Evolutionary conservation across 2,113 vertebrate genomes (phyloP).

Genomic region (Bettongia penicillata): DNA sequence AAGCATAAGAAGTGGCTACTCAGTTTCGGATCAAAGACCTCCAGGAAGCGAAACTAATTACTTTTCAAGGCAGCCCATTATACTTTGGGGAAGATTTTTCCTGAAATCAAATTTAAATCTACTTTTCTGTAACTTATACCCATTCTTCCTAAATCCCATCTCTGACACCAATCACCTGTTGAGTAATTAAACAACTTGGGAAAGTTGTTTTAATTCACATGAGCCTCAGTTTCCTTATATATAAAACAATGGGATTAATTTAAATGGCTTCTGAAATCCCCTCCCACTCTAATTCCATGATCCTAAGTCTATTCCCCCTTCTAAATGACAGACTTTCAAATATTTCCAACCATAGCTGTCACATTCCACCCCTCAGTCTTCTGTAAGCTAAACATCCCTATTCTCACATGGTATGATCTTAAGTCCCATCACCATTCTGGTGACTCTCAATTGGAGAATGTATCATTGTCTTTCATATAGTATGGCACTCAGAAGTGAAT

Average conservation of each 20-base stretch:
- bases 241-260: background rate
- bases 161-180: background rate
- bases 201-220: background rate
- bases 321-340: background rate
- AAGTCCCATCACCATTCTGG: background rate
- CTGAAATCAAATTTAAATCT: background rate
- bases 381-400: background rate
- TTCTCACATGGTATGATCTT: background rate
- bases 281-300: background rate
- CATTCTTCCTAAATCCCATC: background rate
- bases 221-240: background rate
- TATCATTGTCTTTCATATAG: background rate
- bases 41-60: background rate
- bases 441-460: background rate
- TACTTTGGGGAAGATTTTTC: background rate
- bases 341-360: background rate
- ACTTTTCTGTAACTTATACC: background rate
- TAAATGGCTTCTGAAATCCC: background rate
- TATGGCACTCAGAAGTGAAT: background rate
- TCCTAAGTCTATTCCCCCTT: background rate
- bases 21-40: background rate
- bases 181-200: background rate
- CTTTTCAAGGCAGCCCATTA: background rate
- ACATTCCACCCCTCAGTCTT: background rate
- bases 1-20: background rate